Evolutionary conservation across 2,888 invertebrate genomes (phyloP).

Genomic region (Alloplasta piceator): DNA sequence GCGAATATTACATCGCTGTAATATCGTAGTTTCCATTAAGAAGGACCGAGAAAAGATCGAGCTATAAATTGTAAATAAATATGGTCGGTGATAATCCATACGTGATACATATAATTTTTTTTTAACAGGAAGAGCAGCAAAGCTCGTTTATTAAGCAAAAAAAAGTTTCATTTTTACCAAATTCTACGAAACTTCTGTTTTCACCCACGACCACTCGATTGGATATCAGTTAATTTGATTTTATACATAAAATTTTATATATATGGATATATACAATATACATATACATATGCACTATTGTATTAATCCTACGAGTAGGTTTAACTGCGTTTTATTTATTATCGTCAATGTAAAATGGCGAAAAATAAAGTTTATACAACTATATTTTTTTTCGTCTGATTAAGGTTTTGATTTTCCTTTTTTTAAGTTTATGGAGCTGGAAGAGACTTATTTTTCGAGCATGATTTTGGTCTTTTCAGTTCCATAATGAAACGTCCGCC

Average conservation of each 20-base stretch:
- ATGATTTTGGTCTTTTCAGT: slow-evolving; percentile 17
- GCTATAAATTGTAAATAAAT: slow-evolving; percentile 72
- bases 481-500: slow-evolving; percentile 63
- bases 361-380: slow-evolving; percentile 57
- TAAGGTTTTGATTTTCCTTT: background rate
- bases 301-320: slow-evolving; percentile 62
- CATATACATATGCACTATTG: slow-evolving; percentile 36
- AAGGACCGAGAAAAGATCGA: slow-evolving; percentile 19
- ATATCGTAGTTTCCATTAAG: too few species aligned
- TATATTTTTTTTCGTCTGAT: background rate
- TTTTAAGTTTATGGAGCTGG: background rate
- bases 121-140: too few species aligned
- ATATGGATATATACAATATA: slow-evolving; percentile 19
- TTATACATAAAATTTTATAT: background rate
- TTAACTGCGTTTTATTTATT: slow-evolving; percentile 67
- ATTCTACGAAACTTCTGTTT: slow-evolving; percentile 15
- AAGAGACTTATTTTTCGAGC: background rate
- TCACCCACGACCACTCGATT: slow-evolving; percentile 51
- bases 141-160: too few species aligned
- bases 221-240: slow-evolving; percentile 47
- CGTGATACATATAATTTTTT: slow-evolving; percentile 34
- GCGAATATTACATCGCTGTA: too few species aligned
- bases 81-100: slow-evolving; percentile 67
- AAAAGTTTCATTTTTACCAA: slow-evolving; percentile 21
- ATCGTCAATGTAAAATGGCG: slow-evolving; percentile 61